Base-by-base conservation (phyloP, 2,113 vertebrate genomes). In the Silurus asotus region DNA sequence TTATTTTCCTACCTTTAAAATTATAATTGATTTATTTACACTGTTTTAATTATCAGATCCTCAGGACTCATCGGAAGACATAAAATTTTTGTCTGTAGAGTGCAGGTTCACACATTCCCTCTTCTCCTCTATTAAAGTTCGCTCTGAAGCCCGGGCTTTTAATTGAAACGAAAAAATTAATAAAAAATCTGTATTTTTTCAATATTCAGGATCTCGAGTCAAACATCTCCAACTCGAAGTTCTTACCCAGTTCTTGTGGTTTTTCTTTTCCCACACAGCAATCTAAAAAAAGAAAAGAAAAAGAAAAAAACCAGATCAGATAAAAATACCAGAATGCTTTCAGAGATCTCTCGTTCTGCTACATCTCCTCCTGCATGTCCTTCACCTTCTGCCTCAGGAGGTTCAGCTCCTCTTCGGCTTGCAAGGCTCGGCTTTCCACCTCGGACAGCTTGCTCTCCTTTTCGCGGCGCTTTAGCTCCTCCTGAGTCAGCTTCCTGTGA, bases 231-330 rank as follows among this genome's bases (percentile, higher is more conserved):
- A 28, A 65, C n/a, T 7, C 4, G 4, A 13, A 72, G 13, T 6
- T 15, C 87, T 95, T 95, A 99, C 98, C 98, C 98, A 99, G 80
- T 99, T 98, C 49, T 98, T 97, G 6, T 99, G 98, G 45, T 97
- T 97, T 91, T 98, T 99, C 89, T 98, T 98, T 89, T 99, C 98
- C 53, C 98, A 96, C 83, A 92, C 88, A 90, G 97, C 96, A 72
- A 99, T 97, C 98, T 99, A 84, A 88, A 91, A 92, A 84, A 59
- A 67, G 80, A 81, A 37, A 37, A 37, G 37, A 37, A 37, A 37
- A 37, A 2, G 37, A 37, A 37, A 37, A 37, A 37, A 1, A 37
- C 37, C 37, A 37, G 37, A 37, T 37, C 2, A 37, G 37, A 37
- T 37, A 37, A 37, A 37, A 37, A 37, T 37, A 37, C 37, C 37